phyloP scores from a whole-genome alignment of 2,113 vertebrate genomes.

The Procapra przewalskii region DNA sequence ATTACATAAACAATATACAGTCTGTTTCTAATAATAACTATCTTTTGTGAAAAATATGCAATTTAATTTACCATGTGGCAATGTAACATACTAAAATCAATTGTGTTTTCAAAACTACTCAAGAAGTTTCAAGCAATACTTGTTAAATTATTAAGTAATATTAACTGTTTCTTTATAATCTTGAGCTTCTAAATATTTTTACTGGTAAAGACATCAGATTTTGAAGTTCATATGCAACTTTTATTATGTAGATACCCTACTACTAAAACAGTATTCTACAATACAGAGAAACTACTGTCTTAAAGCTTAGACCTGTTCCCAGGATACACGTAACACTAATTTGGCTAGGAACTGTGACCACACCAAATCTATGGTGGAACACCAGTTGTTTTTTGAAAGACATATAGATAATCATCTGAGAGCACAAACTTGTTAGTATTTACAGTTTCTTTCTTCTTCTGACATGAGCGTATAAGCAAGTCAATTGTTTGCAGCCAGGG shows the following conservation, averaged over 20 bases:
- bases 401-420: not conserved
- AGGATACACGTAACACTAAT: not conserved
- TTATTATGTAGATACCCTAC: not conserved
- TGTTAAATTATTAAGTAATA: not conserved
- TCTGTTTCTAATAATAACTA: not conserved
- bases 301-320: not conserved
- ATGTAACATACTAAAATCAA: not conserved
- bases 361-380: not conserved
- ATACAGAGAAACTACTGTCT: not conserved
- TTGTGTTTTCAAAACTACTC: not conserved
- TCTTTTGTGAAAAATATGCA: not conserved
- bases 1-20: not conserved
- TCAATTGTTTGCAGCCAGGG: not conserved
- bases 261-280: not conserved
- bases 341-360: not conserved
- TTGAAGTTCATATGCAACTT: not conserved
- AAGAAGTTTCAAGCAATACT: not conserved
- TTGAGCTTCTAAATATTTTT: not conserved
- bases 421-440: not conserved
- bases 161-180: not conserved
- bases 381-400: not conserved
- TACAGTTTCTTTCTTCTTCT: not conserved
- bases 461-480: not conserved
- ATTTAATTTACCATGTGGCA: not conserved
- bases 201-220: not conserved